Percentiles rank a stretch among this genome's conserved stretches.
phyloP scores from a whole-genome alignment of 2,797 vertebrate species.

The Hozukius guyotensis region DNA sequence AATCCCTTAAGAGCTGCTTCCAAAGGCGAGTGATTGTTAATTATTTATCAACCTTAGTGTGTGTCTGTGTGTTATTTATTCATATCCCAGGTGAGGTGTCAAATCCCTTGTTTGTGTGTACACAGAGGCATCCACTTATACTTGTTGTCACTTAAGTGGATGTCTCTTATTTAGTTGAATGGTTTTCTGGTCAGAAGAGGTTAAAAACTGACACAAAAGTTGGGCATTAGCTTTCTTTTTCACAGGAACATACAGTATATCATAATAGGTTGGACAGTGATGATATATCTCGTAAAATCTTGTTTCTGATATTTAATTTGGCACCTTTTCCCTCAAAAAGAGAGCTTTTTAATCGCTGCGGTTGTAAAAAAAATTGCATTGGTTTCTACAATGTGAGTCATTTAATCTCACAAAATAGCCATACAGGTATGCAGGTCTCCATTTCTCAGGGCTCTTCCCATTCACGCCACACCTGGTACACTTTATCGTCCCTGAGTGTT shows the following conservation, averaged over 20 bases:
- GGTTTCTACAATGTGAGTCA: conserved; percentile 34
- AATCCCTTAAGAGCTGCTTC: conserved; percentile 37
- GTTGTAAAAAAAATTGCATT: neutral
- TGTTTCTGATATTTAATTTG: neutral
- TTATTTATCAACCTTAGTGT: conserved; percentile 43
- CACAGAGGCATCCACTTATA: neutral
- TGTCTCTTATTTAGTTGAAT: neutral
- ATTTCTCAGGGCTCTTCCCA: conserved; percentile 14
- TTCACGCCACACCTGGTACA: conserved; percentile 55
- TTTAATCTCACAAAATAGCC: conserved; percentile 17
- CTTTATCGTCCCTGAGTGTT: conserved; percentile 42
- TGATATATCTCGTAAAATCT: neutral
- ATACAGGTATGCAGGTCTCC: conserved; percentile 22
- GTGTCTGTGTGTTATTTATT: conserved; percentile 53
- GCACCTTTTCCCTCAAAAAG: neutral
- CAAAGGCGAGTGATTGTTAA: conserved; percentile 37
- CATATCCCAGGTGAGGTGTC: conserved; percentile 41
- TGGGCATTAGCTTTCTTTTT: neutral
- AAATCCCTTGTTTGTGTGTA: conserved; percentile 50
- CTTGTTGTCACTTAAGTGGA: conserved; percentile 22
- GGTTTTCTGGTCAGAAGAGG: neutral
- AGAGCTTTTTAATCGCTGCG: neutral
- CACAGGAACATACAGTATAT: neutral
- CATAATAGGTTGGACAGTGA: neutral
- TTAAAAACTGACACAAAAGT: neutral